Evolutionary conservation across 2,113 vertebrate species (phyloP), one percentile per base, ranked within the genome.

Genomic region (Hyla sarda): DNA sequence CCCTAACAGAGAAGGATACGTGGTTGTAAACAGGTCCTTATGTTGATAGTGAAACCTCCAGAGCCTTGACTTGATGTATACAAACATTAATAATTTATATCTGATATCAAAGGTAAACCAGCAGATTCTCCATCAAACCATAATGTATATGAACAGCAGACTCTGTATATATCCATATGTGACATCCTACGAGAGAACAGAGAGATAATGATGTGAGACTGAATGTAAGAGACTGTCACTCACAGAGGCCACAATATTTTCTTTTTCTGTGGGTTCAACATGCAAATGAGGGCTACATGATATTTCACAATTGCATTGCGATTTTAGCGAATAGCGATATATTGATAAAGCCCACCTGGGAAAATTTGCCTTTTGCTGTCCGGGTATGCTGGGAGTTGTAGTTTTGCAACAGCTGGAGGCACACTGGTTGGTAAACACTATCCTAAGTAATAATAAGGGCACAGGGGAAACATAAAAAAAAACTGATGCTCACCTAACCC

Each of bases 161-260:
- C 0, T 11, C 30, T 67, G 5, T 7, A 12, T 65, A 71, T 21
- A 71, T 71, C 67, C 32, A 41, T 17, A 30, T 34, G 65, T 17
- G 65, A 71, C 32, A 41, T 41, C 67, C 19, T 21, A 37, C 32
- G 28, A 30, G 34, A 21, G 32, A 71, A 41, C 14, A 34, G 30
- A 69, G 65, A 21, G 30, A 32, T 69, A 69, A 34, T 69, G 65
- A 69, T 69, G 65, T 69, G 67, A 65, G 62, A 65, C 62, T 1
- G 62, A 16, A 71, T 41, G 34, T 41, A 41, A 71, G 67, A 37
- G 19, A 41, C 8, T 41, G 67, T 41, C 65, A 69, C 5, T 69
- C 32, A 41, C 65, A 12, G 17, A 21, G 32, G 37, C 32, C 67
- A 71, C 32, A 8, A 10, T 67, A 14, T 71, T 21, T 71, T 41